Conservation (phyloP, 2,888 invertebrate species). For the Xestia c-nigrum region DNA sequence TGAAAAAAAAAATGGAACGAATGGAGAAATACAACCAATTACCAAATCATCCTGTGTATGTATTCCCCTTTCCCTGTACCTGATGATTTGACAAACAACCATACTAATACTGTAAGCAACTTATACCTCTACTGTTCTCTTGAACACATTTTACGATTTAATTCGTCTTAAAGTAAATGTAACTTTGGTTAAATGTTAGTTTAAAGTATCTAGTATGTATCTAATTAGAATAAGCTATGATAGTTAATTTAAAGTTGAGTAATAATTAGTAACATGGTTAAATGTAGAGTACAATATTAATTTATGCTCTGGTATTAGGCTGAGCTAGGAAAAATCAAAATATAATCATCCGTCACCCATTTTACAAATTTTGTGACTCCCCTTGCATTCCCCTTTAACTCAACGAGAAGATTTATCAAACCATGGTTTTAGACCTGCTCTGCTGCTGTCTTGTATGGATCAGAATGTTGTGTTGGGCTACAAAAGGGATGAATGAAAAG, state of each 20-base stretch:
- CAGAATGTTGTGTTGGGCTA: too few relatives aligned
- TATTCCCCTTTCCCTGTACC: neutral
- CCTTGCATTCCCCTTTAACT: neutral
- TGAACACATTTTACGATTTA: neutral
- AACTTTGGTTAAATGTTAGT: constrained; percentile 13
- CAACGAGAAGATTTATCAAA: too few relatives aligned
- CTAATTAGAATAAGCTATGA: neutral
- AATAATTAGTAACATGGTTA: constrained; percentile 4
- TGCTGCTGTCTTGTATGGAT: too few relatives aligned
- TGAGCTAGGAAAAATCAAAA: neutral
- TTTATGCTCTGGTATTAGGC: neutral
- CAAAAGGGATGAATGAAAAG: too few relatives aligned
- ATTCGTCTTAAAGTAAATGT: constrained; percentile 6
- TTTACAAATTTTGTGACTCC: neutral
- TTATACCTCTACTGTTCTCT: neutral
- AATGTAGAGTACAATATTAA: neutral
- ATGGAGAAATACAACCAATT: neutral
- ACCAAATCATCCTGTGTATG: neutral
- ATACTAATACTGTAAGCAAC: neutral
- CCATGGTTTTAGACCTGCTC: too few relatives aligned
- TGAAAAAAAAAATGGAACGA: too few relatives aligned
- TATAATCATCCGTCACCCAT: neutral
- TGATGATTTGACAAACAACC: constrained; percentile 1
- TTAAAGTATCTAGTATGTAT: constrained; percentile 4
- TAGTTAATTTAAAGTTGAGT: constrained; percentile 19